Evolutionary conservation across 2,113 vertebrate genomes (phyloP), one percentile per base, ranked within the genome.

Genomic region (Carettochelys insculpta): DNA sequence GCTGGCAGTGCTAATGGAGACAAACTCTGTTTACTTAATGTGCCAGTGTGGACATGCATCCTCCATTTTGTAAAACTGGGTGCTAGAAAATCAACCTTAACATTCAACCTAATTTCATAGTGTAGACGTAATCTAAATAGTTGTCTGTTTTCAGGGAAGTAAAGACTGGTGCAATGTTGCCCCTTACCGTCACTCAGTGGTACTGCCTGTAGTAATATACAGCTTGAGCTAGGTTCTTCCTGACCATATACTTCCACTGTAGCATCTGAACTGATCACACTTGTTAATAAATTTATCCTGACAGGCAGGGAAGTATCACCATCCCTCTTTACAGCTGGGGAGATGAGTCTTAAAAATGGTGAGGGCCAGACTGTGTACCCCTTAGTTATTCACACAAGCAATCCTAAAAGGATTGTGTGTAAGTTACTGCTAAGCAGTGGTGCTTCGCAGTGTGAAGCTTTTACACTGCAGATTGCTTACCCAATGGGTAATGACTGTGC

Each of bases 341-440:
- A n/a, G n/a, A 34, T 68, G n/a, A 38, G 61, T 68, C 34, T 19
- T 38, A 65, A 6, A 80, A 4, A 76, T n/a, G 3, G 0, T 4
- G 1, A 68, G 10, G 61, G 17, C 19, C 34, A 47, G 41, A 17
- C 0, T 2, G 51, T 38, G 61, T 11, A 68, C 34, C 61, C 19
- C n/a, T 68, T 68, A 38, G 61, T n/a, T 68, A 68, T 16, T 38
- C 61, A 65, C 17, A 22, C 61, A 68, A 68, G 19, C n/a, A 65
- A 19, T n/a, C 58, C 16, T 16, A 34, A 17, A n/a, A 65, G 61
- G 17, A 65, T 20, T 65, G 61, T 17, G 34, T 8, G 1, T 1
- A 0, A 77, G 0, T 43, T 77, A 2, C 6, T 11, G 8, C 9
- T 38, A 38, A 38, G 61, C n/a, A 11, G n/a, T 17, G 19, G 34